Base-by-base conservation (phyloP, 2,797 vertebrate species). In the Poecilia velifera region DNA sequence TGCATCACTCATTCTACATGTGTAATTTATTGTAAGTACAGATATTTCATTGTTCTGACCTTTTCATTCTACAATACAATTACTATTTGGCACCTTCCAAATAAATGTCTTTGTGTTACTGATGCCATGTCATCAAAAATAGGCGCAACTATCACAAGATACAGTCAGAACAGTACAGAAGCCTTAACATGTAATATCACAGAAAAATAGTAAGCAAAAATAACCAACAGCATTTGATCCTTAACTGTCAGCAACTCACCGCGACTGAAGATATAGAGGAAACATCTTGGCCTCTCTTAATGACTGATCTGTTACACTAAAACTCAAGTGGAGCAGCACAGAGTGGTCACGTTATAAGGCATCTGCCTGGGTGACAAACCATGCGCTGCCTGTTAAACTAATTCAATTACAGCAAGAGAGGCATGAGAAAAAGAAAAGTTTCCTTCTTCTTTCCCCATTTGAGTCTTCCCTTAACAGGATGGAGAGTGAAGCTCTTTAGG, bases 381-480 rank as follows among this genome's bases (percentile, higher is more conserved):
- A 96, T 96, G 95, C 74, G 95, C 94, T 93, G 91, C 94, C 89
- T 70, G 77, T 96, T 96, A 96, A 92, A 84, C 76, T 95, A 94
- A 96, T 94, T 88, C 34, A 90, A 94, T 96, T 94, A 95, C 46
- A 87, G 88, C 79, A 34, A 79, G 82, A 92, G 89, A 88, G 81
- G 90, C 81, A 89, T 91, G 85, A 87, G 88, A 88, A 45, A 72
- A 73, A 82, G 78, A 83, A 84, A 82, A 77, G 25, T 85, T 84
- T 82, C 77, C 74, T 70, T 85, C 73, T 87, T 83, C 79, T 86
- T 80, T 78, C 10, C 62, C 66, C 25, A 36, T 73, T 43, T 77
- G 83, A 51, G 79, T 76, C 47, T 49, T 78, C 68, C 5, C 66
- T 77, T 78, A 47, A 90, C 79, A 86, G 85, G 84, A 84, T 82